Conservation (phyloP, 2,113 vertebrate genomes). For the Psephotus haematonotus region DNA sequence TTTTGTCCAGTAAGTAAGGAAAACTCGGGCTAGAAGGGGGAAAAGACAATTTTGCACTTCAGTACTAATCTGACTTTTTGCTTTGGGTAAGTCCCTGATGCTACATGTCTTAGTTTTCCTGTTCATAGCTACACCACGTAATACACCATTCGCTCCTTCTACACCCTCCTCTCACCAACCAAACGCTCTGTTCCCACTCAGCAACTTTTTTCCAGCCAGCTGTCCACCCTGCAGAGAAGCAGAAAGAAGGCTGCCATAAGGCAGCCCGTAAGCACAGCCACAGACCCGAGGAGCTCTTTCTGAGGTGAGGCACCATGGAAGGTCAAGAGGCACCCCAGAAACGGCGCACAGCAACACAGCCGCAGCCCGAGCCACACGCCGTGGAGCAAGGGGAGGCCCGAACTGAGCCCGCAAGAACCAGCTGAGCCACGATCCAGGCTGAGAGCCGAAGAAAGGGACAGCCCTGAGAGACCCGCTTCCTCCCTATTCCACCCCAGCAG, state of each 20-base stretch:
- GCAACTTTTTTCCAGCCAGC: background rate
- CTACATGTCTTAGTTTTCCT: background rate
- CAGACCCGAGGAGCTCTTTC: accelerated
- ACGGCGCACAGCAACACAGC: accelerated
- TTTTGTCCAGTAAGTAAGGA: background rate
- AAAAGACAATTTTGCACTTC: background rate
- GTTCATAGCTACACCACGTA: accelerated
- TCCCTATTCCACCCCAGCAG: accelerated
- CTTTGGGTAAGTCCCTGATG: background rate
- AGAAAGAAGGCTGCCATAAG: background rate
- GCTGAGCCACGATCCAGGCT: accelerated
- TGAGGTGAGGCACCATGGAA: accelerated
- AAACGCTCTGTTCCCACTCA: background rate
- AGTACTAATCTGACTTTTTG: background rate
- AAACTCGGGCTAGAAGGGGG: background rate
- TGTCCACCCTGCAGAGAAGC: background rate
- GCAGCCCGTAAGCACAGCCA: background rate
- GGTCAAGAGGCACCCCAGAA: too few relatives aligned
- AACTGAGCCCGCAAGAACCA: accelerated
- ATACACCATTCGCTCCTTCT: background rate
- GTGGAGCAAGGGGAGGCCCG: accelerated
- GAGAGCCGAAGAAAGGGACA: accelerated
- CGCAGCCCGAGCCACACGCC: background rate
- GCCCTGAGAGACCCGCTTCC: accelerated
- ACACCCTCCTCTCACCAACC: background rate